phyloP scores from a whole-genome alignment of 2,888 invertebrate species.

The Apomyelois bistriatella region DNA sequence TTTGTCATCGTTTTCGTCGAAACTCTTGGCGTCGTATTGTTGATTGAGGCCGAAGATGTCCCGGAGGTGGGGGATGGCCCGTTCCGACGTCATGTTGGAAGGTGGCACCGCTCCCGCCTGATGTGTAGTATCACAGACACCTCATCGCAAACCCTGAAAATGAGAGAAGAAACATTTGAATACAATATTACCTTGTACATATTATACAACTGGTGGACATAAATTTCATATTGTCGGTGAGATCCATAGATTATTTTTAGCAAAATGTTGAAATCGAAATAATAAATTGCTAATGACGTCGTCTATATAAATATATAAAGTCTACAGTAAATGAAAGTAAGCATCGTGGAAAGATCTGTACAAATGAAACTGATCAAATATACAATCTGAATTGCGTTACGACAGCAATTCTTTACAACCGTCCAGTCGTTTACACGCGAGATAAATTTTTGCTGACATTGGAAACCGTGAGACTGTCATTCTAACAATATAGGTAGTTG shows the following conservation, averaged over 20 bases:
- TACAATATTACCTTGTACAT: background rate
- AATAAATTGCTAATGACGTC: background rate
- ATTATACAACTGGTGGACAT: background rate
- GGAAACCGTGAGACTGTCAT: slow-evolving; percentile 14
- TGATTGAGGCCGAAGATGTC: slow-evolving; percentile 85
- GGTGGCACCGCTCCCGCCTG: slow-evolving; percentile 43
- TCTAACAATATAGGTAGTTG: slow-evolving; percentile 17
- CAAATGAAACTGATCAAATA: slow-evolving; percentile 10
- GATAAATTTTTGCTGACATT: slow-evolving; percentile 14
- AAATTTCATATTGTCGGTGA: background rate
- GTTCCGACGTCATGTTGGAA: slow-evolving; percentile 83
- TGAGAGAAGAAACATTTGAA: slow-evolving; percentile 27
- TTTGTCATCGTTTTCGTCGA: slow-evolving; percentile 73
- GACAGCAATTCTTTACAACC: slow-evolving; percentile 2
- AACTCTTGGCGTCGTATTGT: slow-evolving; percentile 70
- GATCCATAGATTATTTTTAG: too few relatives aligned
- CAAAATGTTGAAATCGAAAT: too few relatives aligned
- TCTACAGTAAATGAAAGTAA: background rate
- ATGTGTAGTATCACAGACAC: slow-evolving; percentile 51
- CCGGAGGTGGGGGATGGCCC: slow-evolving; percentile 87
- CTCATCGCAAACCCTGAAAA: slow-evolving; percentile 70
- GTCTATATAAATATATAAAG: background rate
- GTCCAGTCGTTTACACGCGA: slow-evolving; percentile 12
- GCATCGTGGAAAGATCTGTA: background rate
- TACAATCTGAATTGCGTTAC: background rate